Evolutionary conservation across 2,113 vertebrate species (phyloP), one percentile per base, ranked within the genome.

Genomic region (Corythaeola cristata): DNA sequence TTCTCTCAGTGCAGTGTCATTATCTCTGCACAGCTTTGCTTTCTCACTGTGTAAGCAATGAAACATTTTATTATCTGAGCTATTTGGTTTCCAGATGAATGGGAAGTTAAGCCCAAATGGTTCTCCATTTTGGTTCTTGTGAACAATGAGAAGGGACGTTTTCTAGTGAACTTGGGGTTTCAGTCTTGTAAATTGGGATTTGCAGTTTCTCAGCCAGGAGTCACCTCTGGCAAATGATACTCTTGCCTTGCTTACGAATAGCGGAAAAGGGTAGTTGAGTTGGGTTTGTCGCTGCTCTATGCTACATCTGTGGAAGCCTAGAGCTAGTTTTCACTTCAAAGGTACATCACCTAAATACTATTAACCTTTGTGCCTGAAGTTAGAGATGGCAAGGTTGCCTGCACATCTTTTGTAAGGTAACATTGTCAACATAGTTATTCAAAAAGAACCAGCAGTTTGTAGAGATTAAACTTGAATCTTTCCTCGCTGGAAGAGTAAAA

Each of bases 1-100:
- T 75, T 66, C n/a, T n/a, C 18, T 23, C 0, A 0, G 20, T 64
- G 30, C 44, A 32, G 19, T 26, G n/a, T 58, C 37, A 3, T 69
- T 37, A 55, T 53, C 49, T 5, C 13, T 41, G 30, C 0, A 0
- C 59, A 47, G 55, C 26, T 73, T 68, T 1, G 6, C 26, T 82
- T 8, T 82, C 64, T 89, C 22, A 3, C 12, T 47, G 20, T 13
- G 2, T 59, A 53, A 53, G 49, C 37, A 63, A 3, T 21, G 17
- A 12, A 47, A 24, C 37, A 24, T 56, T 67, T 19, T 47, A 30
- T 62, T 78, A 64, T 15, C 37, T 49, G 80, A 77, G 30, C 53
- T 81, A 13, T 69, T 90, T 50, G 10, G 7, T 60, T 85, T 81
- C 72, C 41, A 81, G 49, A 32, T 37, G 4, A 33, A n/a, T 6